Percentiles rank a stretch among this genome's conserved stretches.
Evolutionary conservation across 2,888 invertebrate species (phyloP).

Genomic region (Ectropis crepuscularia): DNA sequence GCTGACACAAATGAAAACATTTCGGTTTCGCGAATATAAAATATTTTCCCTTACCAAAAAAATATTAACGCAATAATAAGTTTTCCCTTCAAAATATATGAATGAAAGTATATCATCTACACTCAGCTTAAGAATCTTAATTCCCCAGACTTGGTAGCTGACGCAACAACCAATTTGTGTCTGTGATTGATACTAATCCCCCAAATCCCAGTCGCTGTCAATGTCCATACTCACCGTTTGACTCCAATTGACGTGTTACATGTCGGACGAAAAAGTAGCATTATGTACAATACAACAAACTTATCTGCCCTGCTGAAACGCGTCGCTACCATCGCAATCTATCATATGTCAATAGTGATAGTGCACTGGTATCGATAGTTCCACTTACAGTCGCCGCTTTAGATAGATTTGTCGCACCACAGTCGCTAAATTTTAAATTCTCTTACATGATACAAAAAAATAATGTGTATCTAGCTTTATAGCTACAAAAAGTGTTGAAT

Average conservation of each 20-base stretch:
- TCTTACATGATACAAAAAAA: conserved; percentile 13
- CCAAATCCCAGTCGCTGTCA: conserved; percentile 67
- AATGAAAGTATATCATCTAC: conserved; percentile 8
- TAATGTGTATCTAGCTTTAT: conserved; percentile 1
- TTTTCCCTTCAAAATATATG: too few species aligned
- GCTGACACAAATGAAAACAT: too few species aligned
- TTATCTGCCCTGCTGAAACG: too few species aligned
- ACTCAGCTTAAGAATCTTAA: conserved; percentile 22
- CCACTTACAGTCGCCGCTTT: too few species aligned
- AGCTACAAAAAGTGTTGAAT: background rate
- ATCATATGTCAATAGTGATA: too few species aligned
- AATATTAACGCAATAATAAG: too few species aligned
- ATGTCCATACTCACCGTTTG: conserved; percentile 60
- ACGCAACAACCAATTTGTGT: conserved; percentile 73
- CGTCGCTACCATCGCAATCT: too few species aligned
- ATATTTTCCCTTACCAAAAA: too few species aligned
- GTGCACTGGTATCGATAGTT: too few species aligned
- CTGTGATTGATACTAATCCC: conserved; percentile 80
- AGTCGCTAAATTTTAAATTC: conserved; percentile 19
- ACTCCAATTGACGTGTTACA: conserved; percentile 37
- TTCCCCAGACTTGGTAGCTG: conserved; percentile 58
- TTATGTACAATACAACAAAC: background rate
- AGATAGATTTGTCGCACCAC: background rate
- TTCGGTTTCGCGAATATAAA: too few species aligned
- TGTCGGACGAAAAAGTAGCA: conserved; percentile 33